These are phyloP conservation scores for Apamea crenata DNA, from an alignment of 2,888 invertebrate genomes.

Conservation along the genomic window DNA sequence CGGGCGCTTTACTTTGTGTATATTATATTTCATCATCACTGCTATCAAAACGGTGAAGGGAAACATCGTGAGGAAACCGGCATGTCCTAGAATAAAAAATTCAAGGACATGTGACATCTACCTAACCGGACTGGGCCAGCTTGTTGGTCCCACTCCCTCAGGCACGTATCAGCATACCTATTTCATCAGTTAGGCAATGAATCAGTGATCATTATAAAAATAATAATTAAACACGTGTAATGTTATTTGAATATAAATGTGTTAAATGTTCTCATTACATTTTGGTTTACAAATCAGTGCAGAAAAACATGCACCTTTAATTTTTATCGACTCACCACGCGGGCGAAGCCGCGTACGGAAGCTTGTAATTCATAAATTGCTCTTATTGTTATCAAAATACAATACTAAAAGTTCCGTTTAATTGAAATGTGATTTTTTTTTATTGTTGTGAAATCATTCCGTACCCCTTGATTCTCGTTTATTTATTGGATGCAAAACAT, in stretches of 20 bases:
- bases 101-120: background rate
- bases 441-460: background rate
- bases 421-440: background rate
- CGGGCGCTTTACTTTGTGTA: no score
- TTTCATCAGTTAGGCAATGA: background rate
- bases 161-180: background rate
- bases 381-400: background rate
- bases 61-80: no score
- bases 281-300: conserved; percentile 41
- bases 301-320: background rate
- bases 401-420: background rate
- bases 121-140: background rate
- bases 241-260: conserved; percentile 8
- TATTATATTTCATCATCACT: background rate
- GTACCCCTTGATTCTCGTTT: background rate
- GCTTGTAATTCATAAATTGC: background rate
- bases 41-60: no score
- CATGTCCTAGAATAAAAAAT: no score
- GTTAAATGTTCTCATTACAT: conserved; percentile 28
- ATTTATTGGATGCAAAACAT: background rate
- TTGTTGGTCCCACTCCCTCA: background rate
- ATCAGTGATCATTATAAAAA: background rate
- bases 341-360: no score
- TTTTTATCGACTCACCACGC: no score
- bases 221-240: background rate